Evolutionary conservation across 2,113 vertebrate genomes (phyloP), one percentile per base, ranked within the genome.

Genomic region (Xiphophorus couchianus): DNA sequence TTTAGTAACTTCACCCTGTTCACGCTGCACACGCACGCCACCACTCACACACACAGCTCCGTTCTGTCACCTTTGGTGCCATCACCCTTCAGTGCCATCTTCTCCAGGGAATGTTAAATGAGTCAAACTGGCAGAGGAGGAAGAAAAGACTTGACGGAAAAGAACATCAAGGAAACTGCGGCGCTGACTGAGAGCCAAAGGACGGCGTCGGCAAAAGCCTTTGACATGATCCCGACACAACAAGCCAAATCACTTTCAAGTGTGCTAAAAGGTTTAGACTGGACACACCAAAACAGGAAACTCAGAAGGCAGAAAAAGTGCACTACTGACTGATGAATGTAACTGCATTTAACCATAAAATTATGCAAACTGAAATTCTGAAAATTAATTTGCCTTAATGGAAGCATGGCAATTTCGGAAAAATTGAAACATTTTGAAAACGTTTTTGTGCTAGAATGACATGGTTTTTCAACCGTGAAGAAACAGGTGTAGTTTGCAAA

Each of bases 261-360:
- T 71, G 73, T 61, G 44, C 63, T 91, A 86, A 93, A 91, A 92
- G 85, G 82, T 91, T 37, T 65, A 70, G 83, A 90, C 83, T 76
- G 84, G 84, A 74, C 77, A 75, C 61, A 84, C 91, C 89, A 90
- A 90, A 91, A 93, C 87, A 81, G 51, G 61, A 66, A 81, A 74
- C 19, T 22, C 80, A 87, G 78, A 76, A 74, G 77, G 65, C 80
- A 77, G 33, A 73, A 42, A 44, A 44, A 22, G 73, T 15, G 80
- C 37, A 74, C 60, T 66, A 61, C 70, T 77, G 62, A 61, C 70
- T 77, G 60, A 67, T 74, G 76, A 77, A 72, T 37, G 35, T 37
- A 12, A 12, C 10, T 37, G 35, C 10, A 0, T 37, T 11, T 37
- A 11, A 37, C 10, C 35, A 37, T 37, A 12, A 37, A 37, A 37